These are phyloP conservation scores for Daktulosphaira vitifoliae DNA, from an alignment of 1,140 invertebrate genomes.

Conservation along the genomic window DNA sequence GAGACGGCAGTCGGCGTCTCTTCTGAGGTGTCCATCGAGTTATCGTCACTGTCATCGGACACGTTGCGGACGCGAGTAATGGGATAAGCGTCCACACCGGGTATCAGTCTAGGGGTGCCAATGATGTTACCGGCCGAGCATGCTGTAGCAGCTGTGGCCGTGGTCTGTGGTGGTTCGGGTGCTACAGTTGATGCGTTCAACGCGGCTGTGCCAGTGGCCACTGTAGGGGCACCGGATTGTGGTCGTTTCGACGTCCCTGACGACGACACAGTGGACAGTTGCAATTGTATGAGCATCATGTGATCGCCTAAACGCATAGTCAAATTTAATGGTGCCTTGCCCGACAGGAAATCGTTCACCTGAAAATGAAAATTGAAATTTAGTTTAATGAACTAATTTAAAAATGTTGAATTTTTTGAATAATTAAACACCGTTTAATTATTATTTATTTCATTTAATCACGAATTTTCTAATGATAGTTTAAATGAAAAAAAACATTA, in stretches of 20 bases:
- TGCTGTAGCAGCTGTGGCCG: conserved; percentile 38
- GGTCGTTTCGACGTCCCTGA: conserved; percentile 11
- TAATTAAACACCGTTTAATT: no score
- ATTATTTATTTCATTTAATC: no score
- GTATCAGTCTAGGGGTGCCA: conserved; percentile 28
- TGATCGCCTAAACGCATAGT: conserved; percentile 91
- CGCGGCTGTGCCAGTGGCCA: conserved; percentile 14
- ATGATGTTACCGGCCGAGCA: conserved; percentile 35
- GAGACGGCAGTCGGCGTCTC: not conserved
- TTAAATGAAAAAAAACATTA: no score
- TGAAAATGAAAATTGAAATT: conserved; percentile 44
- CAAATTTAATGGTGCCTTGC: conserved; percentile 84
- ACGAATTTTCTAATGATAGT: no score
- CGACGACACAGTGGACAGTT: conserved; percentile 66
- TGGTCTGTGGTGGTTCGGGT: conserved; percentile 37
- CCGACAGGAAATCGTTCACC: conserved; percentile 89
- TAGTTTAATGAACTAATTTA: no score
- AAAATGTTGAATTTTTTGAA: no score
- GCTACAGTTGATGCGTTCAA: conserved; percentile 39
- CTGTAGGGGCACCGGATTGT: conserved; percentile 2
- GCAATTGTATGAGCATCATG: conserved; percentile 93
- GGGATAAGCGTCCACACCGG: conserved; percentile 19
- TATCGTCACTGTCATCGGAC: conserved; percentile 36
- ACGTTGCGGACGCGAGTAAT: conserved; percentile 35
- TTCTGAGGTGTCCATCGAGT: conserved; percentile 34